Evolutionary conservation across 2,888 invertebrate genomes (phyloP).

Genomic region (Dioctria rufipes): DNA sequence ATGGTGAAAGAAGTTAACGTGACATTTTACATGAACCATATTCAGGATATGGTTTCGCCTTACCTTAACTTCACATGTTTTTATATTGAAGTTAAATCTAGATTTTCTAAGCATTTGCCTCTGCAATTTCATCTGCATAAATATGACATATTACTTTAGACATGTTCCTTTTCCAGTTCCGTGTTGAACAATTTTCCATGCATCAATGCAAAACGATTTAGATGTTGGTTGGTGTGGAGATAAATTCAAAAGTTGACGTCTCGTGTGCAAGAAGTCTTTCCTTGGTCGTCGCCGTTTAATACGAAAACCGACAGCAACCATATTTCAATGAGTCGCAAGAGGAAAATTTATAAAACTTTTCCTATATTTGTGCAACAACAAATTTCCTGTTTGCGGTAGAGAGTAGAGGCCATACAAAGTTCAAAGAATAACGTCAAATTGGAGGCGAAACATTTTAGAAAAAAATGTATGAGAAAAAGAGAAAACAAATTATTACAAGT

Average conservation of each 20-base stretch:
- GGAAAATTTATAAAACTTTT: too few species aligned
- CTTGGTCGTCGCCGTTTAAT: not conserved
- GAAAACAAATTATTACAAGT: not conserved
- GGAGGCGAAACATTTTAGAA: too few species aligned
- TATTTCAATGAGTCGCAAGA: too few species aligned
- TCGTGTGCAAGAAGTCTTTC: not conserved
- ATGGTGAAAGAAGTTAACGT: not conserved
- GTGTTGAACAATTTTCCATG: conserved; percentile 27
- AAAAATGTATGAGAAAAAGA: not conserved
- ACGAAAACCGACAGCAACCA: not conserved
- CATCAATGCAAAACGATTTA: conserved; percentile 11
- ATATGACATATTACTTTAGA: conserved; percentile 12
- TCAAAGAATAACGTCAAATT: too few species aligned
- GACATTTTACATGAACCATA: not conserved
- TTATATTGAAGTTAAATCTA: conserved; percentile 13
- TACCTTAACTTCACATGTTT: not conserved
- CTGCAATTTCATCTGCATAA: conserved; percentile 17
- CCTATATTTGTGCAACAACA: too few species aligned
- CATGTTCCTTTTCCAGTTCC: conserved; percentile 19
- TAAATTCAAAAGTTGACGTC: conserved; percentile 9
- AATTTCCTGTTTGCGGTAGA: too few species aligned
- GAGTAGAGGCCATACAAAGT: too few species aligned
- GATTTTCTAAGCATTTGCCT: conserved; percentile 4
- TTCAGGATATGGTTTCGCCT: not conserved
- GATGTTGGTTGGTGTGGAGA: not conserved